Base-by-base conservation (phyloP, 2,888 invertebrate genomes). In the Lamellibrachia satsuma region DNA sequence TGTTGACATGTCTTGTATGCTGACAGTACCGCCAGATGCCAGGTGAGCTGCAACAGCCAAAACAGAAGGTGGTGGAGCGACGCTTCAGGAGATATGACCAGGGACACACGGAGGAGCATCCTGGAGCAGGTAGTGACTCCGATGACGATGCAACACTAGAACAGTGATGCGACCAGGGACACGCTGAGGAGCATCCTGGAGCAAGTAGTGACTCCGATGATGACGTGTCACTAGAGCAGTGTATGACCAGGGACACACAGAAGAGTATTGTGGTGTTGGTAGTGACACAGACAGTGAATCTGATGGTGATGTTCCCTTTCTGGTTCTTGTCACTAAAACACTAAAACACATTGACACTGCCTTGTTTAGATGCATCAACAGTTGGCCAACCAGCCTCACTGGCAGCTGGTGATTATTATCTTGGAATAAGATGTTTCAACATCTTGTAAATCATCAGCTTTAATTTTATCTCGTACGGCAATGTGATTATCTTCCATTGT, bases 181-280 rank as follows among this genome's bases (percentile, higher is more conserved):
- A 60, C 15, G 93, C 93, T 90, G 94, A 94, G 92, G 94, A 94
- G 75, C 94, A 94, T 90, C 94, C 94, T 7, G 94, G 94, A n/a
- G 94, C 90, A n/a, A 93, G 92, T 52, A 93, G 93, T 60, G 94
- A 94, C 93, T 93, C 93, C n/a, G 93, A 93, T 27, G 92, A 92
- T 6, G 93, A 93, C 22, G 2, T 75, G 75, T 15, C 75, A 75
- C 75, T 75, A 75, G 75, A 22, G 4, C 22, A 75, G 75, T 75
- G 75, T n/a, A 75, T n/a, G n/a, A 75, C 22, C 75, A 75, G 75
- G 22, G 22, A 15, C 75, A 75, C 2, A 22, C 75, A 75, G 15
- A 15, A 57, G 57, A 11, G 57, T 22, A 75, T 15, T 15, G 22
- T 55, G 55, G 55, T 9, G 55, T 9, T 9, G 55, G 55, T 9